Base-by-base conservation (phyloP, 2,888 invertebrate genomes). In the Oxycera nigricornis region DNA sequence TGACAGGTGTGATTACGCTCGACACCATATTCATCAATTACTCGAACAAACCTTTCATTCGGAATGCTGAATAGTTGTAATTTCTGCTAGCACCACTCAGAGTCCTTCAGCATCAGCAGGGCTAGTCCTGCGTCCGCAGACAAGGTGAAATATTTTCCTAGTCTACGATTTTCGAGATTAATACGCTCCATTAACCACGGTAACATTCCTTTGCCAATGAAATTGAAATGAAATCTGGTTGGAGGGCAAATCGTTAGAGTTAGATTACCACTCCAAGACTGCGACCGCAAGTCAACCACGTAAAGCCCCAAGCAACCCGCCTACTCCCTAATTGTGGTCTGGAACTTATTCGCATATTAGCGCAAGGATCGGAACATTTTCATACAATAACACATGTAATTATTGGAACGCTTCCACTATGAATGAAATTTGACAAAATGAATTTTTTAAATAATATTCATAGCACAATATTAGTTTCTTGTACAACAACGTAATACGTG, bases 161-260 rank as follows among this genome's bases (percentile, higher is more conserved):
- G 31, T 31, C 55, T 52, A 4, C 55, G 52, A 70, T 52, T 70
- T 52, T 31, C 55, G 52, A 30, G 55, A 70, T 52, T 70, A 70
- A 70, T 70, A 52, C 70, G 35, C 70, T 55, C 52, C 70, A 70
- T 70, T 70, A 52, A 52, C 70, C 22, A 35, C 30, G 31, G 70
- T 31, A 52, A 70, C 52, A 52, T 28, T 70, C 17, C 4, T 55
- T 55, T 55, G 55, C 30, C 22, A 52, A 70, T 55, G 70, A 70
- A 70, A 70, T 70, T 52, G 70, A 70, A 70, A 52, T 70, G 52
- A 55, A 70, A 30, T 70, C 70, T 35, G 70, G 52, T 30, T 2
- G 52, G 70, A 55, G 11, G 55, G 31, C 55, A 55, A 52, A 52
- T 70, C 17, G 30, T 26, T 65, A 24, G 20, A 70, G 55, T 31